phyloP scores from a whole-genome alignment of 2,797 vertebrate genomes.

The Eulemur rubriventer region DNA sequence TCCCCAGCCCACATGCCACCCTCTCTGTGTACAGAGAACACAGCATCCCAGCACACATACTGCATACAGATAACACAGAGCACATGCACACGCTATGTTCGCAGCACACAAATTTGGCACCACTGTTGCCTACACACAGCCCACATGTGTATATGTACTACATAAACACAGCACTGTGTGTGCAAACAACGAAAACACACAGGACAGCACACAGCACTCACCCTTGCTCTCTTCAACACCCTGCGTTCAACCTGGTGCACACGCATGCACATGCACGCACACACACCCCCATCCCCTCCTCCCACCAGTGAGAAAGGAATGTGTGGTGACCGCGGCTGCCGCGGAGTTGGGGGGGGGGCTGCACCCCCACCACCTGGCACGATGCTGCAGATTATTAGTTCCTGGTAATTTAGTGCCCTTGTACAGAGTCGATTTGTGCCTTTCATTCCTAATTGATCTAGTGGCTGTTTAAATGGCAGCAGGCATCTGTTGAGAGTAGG shows the following conservation, averaged over 20 bases:
- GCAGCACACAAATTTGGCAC: neutral
- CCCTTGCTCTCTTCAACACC: neutral
- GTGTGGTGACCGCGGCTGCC: constrained; percentile 23
- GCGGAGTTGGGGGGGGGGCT: constrained; percentile 68
- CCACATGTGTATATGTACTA: accelerated
- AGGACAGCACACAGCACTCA: neutral
- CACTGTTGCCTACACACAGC: neutral
- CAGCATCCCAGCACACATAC: neutral
- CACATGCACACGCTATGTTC: accelerated
- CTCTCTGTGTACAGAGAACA: neutral
- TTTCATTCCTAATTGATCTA: constrained; percentile 85
- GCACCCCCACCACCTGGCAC: constrained; percentile 82
- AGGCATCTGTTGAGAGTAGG: constrained; percentile 83
- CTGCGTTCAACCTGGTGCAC: neutral
- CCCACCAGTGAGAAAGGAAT: neutral
- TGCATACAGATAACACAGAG: neutral
- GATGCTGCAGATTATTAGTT: constrained; percentile 85
- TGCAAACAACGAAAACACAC: neutral
- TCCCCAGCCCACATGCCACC: neutral
- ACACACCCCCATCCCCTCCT: neutral
- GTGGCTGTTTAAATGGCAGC: constrained; percentile 85
- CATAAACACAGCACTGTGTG: neutral
- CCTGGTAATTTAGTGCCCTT: constrained; percentile 86
- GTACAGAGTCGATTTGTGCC: constrained; percentile 82
- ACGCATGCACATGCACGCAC: accelerated